Conservation (phyloP, 64 coral and sea anemone genomes). For the Dendronephthya gigantea region DNA sequence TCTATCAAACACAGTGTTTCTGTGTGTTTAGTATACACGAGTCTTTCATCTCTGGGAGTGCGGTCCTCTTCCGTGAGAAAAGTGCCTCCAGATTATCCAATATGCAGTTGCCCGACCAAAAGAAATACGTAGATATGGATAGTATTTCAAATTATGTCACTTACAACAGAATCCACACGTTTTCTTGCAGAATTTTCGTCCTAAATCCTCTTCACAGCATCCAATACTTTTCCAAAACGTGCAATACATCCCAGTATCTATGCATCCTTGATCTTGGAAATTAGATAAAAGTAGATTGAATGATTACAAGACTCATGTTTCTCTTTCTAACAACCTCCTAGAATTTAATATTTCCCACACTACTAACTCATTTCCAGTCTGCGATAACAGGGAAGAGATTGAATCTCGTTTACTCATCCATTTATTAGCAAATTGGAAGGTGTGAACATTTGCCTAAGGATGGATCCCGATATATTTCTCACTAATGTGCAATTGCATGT, state of each 20-base stretch:
- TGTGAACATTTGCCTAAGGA: no score
- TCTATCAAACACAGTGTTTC: no score
- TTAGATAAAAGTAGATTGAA: not conserved
- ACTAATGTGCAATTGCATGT: no score
- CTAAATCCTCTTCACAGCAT: not conserved
- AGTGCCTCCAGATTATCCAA: not conserved
- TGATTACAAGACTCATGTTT: not conserved
- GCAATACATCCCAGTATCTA: not conserved
- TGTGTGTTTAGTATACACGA: no score
- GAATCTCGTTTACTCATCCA: no score
- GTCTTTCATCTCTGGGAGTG: no score
- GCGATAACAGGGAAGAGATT: no score
- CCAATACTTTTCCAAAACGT: slow-evolving; percentile 1
- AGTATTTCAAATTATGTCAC: not conserved
- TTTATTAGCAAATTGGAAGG: no score
- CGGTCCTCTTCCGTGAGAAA: not conserved
- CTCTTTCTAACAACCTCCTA: not conserved
- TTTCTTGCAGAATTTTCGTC: not conserved
- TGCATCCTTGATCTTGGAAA: not conserved
- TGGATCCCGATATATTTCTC: no score
- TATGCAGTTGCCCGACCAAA: not conserved
- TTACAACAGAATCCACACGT: slow-evolving; percentile 6
- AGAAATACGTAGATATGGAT: no score
- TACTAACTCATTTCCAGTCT: no score
- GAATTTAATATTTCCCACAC: not conserved